These are phyloP conservation scores for Folsomia manolachei DNA, from an alignment of 2,888 invertebrate genomes.

Conservation along the genomic window DNA sequence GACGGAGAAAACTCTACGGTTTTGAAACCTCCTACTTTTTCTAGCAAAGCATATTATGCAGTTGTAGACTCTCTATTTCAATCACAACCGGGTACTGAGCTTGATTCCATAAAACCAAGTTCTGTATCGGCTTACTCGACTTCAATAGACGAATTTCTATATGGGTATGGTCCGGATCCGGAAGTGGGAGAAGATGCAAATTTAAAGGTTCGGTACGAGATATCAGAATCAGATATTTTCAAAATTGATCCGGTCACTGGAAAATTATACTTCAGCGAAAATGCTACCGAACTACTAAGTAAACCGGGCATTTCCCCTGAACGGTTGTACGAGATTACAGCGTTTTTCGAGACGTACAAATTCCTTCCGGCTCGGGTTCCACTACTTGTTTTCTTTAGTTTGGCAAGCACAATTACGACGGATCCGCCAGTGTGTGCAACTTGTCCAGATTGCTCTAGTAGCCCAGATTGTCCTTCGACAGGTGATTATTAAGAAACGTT, in stretches of 20 bases:
- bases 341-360: not conserved
- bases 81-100: not conserved
- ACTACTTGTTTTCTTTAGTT: conserved; percentile 17
- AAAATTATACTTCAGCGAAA: not conserved
- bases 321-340: conserved; percentile 6
- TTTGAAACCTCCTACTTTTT: conserved; percentile 19
- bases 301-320: too few relatives aligned
- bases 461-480: not conserved
- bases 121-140: not conserved
- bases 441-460: not conserved
- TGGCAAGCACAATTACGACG: not conserved
- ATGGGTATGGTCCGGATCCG: not conserved
- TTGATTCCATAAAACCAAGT: not conserved
- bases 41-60: conserved; percentile 22
- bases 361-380: conserved; percentile 12
- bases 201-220: conserved; percentile 11
- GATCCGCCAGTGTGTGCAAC: not conserved
- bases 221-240: conserved; percentile 12
- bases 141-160: not conserved
- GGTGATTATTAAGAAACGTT: too few relatives aligned
- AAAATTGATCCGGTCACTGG: conserved; percentile 19
- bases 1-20: not conserved
- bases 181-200: not conserved
- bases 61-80: not conserved
- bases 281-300: not conserved